Conservation (phyloP, 2,113 vertebrate species). For the Tonatia bakeri region DNA sequence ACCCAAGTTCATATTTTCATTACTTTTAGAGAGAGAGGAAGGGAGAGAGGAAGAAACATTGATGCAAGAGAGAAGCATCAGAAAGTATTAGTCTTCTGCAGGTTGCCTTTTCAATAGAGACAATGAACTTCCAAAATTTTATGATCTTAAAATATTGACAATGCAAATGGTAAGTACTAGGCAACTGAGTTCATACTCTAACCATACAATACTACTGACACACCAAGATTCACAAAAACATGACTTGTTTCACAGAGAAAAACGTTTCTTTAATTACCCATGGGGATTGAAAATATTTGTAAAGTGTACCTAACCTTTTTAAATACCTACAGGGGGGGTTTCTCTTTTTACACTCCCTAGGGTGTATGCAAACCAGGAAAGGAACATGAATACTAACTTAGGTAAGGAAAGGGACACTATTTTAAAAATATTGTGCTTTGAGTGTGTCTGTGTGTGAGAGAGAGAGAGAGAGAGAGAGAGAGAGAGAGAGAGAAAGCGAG, state of each 20-base stretch:
- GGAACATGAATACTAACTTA: background rate
- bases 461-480: too few species aligned
- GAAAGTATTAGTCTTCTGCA: background rate
- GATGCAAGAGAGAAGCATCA: too few species aligned
- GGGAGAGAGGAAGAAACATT: too few species aligned
- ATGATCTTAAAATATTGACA: background rate
- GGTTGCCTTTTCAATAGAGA: background rate
- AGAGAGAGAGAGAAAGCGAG: background rate
- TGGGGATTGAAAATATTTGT: background rate
- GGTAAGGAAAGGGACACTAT: background rate
- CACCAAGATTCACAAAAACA: background rate
- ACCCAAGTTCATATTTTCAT: too few species aligned
- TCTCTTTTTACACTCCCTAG: background rate
- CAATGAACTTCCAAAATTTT: background rate
- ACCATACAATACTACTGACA: background rate
- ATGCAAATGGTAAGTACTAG: background rate
- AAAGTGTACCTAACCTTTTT: background rate
- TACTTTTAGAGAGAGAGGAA: too few species aligned
- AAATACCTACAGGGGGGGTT: background rate
- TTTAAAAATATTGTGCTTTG: background rate
- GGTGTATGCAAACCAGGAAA: background rate
- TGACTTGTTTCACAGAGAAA: background rate
- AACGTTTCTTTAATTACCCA: background rate
- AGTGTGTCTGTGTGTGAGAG: background rate
- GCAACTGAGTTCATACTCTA: background rate